Percentiles rank a stretch among this genome's conserved stretches.
These are phyloP conservation scores for Danio albolineatus DNA, from an alignment of 2,797 vertebrate genomes.

Conservation along the genomic window DNA sequence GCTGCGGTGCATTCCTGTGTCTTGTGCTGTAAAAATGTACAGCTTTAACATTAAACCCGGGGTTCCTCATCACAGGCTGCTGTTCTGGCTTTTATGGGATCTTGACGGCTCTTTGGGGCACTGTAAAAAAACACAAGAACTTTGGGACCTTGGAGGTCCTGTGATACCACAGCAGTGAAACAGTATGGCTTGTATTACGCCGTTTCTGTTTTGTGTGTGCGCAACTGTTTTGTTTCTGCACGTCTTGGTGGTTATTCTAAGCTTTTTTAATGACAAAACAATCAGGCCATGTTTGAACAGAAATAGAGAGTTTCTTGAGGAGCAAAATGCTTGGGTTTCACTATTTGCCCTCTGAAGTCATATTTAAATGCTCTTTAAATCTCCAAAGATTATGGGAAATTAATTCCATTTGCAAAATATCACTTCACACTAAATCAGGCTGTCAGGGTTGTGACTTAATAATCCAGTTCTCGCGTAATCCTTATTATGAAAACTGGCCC, in stretches of 20 bases:
- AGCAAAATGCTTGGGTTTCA: constrained; percentile 70
- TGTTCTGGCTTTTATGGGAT: constrained; percentile 41
- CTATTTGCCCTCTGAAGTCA: constrained; percentile 48
- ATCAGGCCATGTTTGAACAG: constrained; percentile 65
- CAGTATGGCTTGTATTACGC: background rate
- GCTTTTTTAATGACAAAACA: constrained; percentile 66
- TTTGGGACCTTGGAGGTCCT: constrained; percentile 6
- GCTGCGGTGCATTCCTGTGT: constrained; percentile 31
- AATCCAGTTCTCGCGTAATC: constrained; percentile 57
- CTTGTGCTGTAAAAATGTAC: constrained; percentile 48
- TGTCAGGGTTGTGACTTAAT: constrained; percentile 64
- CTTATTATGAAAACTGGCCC: constrained; percentile 57
- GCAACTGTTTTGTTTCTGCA: constrained; percentile 19
- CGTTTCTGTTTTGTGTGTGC: background rate
- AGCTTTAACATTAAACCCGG: constrained; percentile 32
- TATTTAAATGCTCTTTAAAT: constrained; percentile 63
- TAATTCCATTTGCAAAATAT: constrained; percentile 68
- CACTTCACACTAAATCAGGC: constrained; percentile 54
- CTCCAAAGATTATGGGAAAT: constrained; percentile 67
- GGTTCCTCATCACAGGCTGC: constrained; percentile 31
- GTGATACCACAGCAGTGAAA: constrained; percentile 4
- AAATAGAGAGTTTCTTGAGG: constrained; percentile 56
- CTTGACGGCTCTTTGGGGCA: constrained; percentile 48
- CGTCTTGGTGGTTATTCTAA: constrained; percentile 8
- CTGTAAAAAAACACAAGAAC: constrained; percentile 53